These are phyloP conservation scores for Clanis bilineata DNA, from an alignment of 2,888 invertebrate species.

Conservation along the genomic window DNA sequence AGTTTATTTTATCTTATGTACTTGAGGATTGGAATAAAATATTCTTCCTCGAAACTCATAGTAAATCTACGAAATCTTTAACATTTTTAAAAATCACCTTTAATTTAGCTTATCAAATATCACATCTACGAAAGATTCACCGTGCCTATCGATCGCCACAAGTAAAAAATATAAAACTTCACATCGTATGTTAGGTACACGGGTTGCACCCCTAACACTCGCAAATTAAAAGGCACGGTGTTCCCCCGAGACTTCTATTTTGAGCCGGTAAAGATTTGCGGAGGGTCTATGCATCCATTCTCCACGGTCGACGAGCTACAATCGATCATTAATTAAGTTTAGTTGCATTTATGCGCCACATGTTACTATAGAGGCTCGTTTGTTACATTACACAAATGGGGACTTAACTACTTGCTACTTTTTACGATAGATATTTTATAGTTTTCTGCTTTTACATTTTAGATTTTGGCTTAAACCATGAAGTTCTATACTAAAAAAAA, in stretches of 20 bases:
- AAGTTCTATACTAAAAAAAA: no score
- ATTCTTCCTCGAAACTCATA: no score
- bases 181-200: slow-evolving; percentile 29
- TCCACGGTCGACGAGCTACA: slow-evolving; percentile 63
- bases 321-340: slow-evolving; percentile 81
- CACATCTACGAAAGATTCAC: not conserved
- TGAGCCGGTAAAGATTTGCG: slow-evolving; percentile 70
- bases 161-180: not conserved
- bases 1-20: no score
- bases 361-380: slow-evolving; percentile 42
- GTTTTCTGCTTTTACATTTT: not conserved
- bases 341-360: slow-evolving; percentile 78
- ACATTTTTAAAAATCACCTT: no score
- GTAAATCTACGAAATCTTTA: no score
- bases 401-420: not conserved
- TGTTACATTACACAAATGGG: not conserved
- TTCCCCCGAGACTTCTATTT: slow-evolving; percentile 67
- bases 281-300: slow-evolving; percentile 59
- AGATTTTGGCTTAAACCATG: not conserved
- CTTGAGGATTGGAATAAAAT: no score
- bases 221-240: slow-evolving; percentile 80
- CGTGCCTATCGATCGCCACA: slow-evolving; percentile 4
- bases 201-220: slow-evolving; percentile 68
- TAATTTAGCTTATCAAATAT: not conserved
- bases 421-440: not conserved